These are phyloP conservation scores for Cettia cetti DNA, from an alignment of 2,113 vertebrate genomes.

Conservation along the genomic window DNA sequence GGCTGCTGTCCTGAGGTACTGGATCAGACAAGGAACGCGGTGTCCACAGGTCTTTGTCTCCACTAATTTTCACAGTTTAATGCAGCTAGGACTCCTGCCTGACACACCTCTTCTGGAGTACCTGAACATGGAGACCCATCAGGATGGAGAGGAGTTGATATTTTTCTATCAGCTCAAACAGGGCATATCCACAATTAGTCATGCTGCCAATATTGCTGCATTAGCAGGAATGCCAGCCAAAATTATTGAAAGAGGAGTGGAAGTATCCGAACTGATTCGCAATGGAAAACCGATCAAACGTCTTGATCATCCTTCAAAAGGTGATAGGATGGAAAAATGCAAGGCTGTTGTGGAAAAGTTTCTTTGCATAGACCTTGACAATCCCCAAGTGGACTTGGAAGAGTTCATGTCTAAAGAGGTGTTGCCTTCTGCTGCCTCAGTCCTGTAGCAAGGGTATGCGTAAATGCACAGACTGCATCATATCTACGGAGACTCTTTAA, in stretches of 20 bases:
- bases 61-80: conserved; percentile 93
- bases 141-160: conserved; percentile 89
- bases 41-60: conserved; percentile 89
- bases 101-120: conserved; percentile 80
- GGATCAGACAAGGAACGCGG: conserved; percentile 76
- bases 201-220: conserved; percentile 89
- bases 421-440: conserved; percentile 72
- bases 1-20: conserved; percentile 86
- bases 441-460: conserved; percentile 35
- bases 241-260: conserved; percentile 84
- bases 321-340: conserved; percentile 76
- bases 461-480: background rate
- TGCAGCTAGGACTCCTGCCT: conserved; percentile 88
- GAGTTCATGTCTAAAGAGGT: conserved; percentile 83
- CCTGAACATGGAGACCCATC: conserved; percentile 89
- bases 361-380: conserved; percentile 85
- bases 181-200: conserved; percentile 85
- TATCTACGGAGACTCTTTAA: too few species aligned
- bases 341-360: conserved; percentile 85
- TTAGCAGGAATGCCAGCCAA: conserved; percentile 84
- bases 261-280: conserved; percentile 88
- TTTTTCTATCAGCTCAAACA: conserved; percentile 93
- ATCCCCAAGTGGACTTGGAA: conserved; percentile 79
- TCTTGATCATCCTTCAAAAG: conserved; percentile 44
- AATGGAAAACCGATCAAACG: conserved; percentile 79